phyloP scores from a whole-genome alignment of 2,113 vertebrate genomes.

The Sphaerodactylus townsendi region DNA sequence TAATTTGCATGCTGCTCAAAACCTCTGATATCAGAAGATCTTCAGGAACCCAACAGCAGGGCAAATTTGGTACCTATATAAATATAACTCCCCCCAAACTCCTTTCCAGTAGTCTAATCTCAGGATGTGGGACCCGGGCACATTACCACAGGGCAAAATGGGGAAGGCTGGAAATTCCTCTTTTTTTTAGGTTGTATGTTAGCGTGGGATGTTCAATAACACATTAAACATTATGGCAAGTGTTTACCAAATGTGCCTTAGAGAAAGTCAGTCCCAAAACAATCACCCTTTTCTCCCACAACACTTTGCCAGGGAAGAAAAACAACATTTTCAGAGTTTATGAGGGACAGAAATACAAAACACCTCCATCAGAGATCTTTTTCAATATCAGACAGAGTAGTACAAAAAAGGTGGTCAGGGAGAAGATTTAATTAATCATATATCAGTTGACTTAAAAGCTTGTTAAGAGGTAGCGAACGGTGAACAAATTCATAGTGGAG shows the following conservation, averaged over 20 bases:
- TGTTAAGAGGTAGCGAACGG: conserved; percentile 1
- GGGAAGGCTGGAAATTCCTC: background rate
- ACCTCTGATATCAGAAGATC: no score
- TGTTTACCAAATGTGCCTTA: background rate
- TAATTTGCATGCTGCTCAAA: background rate
- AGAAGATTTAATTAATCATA: conserved; percentile 13
- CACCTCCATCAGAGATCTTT: conserved; percentile 1
- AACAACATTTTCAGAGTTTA: background rate
- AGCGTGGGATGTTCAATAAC: background rate
- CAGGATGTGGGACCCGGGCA: background rate
- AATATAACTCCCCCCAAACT: background rate
- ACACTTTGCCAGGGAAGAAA: background rate
- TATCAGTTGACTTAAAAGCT: conserved; percentile 31
- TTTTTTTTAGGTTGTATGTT: background rate
- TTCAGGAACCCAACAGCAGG: background rate
- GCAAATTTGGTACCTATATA: background rate
- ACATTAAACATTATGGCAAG: background rate
- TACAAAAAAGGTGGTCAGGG: background rate
- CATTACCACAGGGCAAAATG: background rate
- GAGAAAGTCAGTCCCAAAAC: background rate
- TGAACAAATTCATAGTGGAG: conserved; percentile 2
- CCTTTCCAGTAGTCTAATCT: background rate
- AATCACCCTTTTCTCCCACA: background rate
- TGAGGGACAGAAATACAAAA: background rate
- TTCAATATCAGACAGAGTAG: background rate